These are phyloP conservation scores for Platichthys stellatus DNA, from an alignment of 2,113 vertebrate genomes.

Conservation along the genomic window DNA sequence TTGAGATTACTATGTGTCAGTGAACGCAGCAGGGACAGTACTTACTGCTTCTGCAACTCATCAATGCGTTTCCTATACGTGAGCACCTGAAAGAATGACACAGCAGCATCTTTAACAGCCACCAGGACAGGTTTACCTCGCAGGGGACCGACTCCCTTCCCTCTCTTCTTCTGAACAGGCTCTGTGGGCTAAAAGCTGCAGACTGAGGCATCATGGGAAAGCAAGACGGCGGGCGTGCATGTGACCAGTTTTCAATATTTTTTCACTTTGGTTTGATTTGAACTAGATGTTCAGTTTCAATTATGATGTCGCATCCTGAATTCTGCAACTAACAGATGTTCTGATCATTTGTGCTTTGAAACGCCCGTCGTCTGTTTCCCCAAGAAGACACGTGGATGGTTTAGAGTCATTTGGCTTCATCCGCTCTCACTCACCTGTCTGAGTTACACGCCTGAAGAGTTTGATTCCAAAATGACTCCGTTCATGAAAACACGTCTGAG, in stretches of 20 bases:
- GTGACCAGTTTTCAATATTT: not conserved
- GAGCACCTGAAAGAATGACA: slow-evolving; percentile 88
- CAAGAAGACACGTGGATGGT: rapidly evolving
- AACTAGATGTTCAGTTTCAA: not conserved
- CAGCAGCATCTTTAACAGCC: slow-evolving; percentile 68
- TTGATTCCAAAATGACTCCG: slow-evolving; percentile 1
- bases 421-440: slow-evolving; percentile 29
- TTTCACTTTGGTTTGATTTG: not conserved
- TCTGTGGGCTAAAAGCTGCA: slow-evolving; percentile 5
- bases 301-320: not conserved
- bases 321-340: not conserved
- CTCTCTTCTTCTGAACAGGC: slow-evolving; percentile 24
- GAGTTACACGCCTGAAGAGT: slow-evolving; percentile 25
- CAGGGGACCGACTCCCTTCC: slow-evolving; percentile 5
- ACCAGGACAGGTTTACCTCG: slow-evolving; percentile 29
- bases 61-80: slow-evolving; percentile 91
- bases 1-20: slow-evolving; percentile 12
- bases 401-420: not conserved
- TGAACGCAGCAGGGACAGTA: slow-evolving; percentile 61
- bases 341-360: not conserved
- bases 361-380: slow-evolving; percentile 14
- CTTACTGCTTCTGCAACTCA: slow-evolving; percentile 94
- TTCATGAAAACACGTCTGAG: not conserved
- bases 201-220: slow-evolving; percentile 55
- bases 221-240: slow-evolving; percentile 4